Conservation (phyloP, 2,113 vertebrate genomes). For the Etia nguti region DNA sequence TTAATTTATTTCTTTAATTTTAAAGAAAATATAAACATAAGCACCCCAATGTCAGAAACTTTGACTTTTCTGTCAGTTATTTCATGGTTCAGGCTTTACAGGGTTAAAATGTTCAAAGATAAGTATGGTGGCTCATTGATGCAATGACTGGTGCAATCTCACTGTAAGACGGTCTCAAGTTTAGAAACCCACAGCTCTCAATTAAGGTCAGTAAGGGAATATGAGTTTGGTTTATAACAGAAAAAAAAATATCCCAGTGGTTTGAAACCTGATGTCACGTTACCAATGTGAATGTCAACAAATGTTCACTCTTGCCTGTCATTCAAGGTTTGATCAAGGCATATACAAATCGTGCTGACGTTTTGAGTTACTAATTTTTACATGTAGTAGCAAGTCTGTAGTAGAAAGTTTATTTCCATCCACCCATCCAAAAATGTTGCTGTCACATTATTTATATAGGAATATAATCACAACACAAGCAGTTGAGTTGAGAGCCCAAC, state of each 20-base stretch:
- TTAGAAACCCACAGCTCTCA: neutral
- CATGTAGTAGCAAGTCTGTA: neutral
- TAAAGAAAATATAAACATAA: neutral
- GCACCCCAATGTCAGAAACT: neutral
- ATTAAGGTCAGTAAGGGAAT: neutral
- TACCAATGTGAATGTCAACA: neutral
- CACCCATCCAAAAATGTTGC: neutral
- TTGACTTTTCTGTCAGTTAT: neutral
- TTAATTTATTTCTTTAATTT: neutral
- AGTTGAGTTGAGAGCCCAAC: neutral
- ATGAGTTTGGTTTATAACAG: neutral
- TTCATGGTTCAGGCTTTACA: neutral
- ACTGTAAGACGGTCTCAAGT: neutral
- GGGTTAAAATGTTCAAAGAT: neutral
- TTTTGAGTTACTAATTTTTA: neutral
- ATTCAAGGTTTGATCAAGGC: neutral
- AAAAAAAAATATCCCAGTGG: neutral
- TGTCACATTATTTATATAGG: neutral
- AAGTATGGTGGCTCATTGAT: neutral
- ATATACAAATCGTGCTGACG: neutral
- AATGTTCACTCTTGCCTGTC: neutral
- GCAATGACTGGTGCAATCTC: neutral
- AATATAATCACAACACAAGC: neutral
- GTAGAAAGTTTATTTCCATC: neutral
- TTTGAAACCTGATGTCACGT: neutral